Conservation (phyloP, 1,140 invertebrate species). For the Drosophila subpulchrella region DNA sequence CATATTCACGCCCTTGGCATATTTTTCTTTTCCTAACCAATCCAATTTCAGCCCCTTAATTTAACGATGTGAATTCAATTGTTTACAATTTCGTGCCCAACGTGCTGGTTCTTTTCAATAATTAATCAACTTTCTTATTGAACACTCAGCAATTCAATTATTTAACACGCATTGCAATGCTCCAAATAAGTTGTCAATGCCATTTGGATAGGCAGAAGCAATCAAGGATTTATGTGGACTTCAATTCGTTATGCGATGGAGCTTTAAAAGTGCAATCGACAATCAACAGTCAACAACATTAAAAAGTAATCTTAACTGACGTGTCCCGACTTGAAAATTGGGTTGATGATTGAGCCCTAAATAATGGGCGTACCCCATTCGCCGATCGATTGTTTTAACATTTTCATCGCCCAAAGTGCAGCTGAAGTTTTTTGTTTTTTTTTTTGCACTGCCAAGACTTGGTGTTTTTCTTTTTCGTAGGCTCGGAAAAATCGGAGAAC, state of each 20-base stretch:
- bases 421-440: slow-evolving; percentile 2
- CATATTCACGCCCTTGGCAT: background rate
- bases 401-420: slow-evolving; percentile 34
- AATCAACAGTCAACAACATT: slow-evolving; percentile 16
- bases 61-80: background rate
- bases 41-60: background rate
- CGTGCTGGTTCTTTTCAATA: slow-evolving; percentile 18
- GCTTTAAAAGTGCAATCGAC: slow-evolving; percentile 21
- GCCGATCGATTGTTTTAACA: slow-evolving; percentile 34
- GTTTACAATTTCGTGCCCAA: background rate
- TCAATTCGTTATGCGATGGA: background rate
- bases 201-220: slow-evolving; percentile 5
- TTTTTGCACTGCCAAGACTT: background rate
- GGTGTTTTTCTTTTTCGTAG: background rate
- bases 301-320: slow-evolving; percentile 18
- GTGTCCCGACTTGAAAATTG: slow-evolving; percentile 18
- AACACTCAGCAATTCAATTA: slow-evolving; percentile 33
- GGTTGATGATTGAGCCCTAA: slow-evolving; percentile 29
- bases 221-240: slow-evolving; percentile 27
- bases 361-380: slow-evolving; percentile 1
- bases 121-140: slow-evolving; percentile 31
- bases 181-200: slow-evolving; percentile 30
- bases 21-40: background rate
- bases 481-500: background rate
- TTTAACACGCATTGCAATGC: slow-evolving; percentile 26